Evolutionary conservation across 30 jellyfish, hydroid and myxozoan genomes (phyloP).

Genomic region (Rhopilema esculentum): DNA sequence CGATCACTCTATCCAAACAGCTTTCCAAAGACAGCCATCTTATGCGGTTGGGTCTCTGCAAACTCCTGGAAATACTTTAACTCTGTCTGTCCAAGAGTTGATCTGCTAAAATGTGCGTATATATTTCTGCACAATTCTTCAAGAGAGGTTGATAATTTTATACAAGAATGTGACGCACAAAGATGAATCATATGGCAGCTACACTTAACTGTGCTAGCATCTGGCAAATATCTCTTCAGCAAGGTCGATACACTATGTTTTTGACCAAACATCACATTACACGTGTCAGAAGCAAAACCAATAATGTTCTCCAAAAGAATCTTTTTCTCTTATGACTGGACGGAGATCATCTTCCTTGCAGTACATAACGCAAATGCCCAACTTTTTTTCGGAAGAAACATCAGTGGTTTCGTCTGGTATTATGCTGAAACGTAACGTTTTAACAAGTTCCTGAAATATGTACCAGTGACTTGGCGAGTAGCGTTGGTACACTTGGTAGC

Average conservation of each 20-base stretch:
- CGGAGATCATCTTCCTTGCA: slow-evolving; percentile 10
- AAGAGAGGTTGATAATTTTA: slow-evolving; percentile 50
- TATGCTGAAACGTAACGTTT: slow-evolving; percentile 47
- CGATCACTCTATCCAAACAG: slow-evolving; percentile 56
- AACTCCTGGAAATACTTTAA: slow-evolving; percentile 37
- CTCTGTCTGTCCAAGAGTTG: slow-evolving; percentile 61
- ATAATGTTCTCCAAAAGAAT: slow-evolving; percentile 45
- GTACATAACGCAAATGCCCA: slow-evolving; percentile 44
- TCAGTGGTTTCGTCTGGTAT: slow-evolving; percentile 60
- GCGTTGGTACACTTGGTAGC: slow-evolving; percentile 47
- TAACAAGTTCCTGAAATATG: slow-evolving; percentile 23
- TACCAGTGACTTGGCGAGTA: slow-evolving; percentile 46
- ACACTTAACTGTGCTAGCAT: slow-evolving; percentile 48
- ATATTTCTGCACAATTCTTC: slow-evolving; percentile 65
- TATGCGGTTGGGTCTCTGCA: slow-evolving; percentile 45
- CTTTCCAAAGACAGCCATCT: slow-evolving; percentile 62
- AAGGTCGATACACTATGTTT: slow-evolving; percentile 25
- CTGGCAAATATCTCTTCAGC: slow-evolving; percentile 23
- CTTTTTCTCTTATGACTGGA: slow-evolving; percentile 26
- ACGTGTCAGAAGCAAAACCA: slow-evolving; percentile 64
- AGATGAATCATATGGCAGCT: slow-evolving; percentile 64
- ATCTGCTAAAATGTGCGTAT: slow-evolving; percentile 51
- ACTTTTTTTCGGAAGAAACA: slow-evolving; percentile 52
- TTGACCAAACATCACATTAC: slow-evolving; percentile 38
- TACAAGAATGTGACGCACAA: slow-evolving; percentile 63